Conservation (phyloP, 2,888 invertebrate genomes). For the Erynnis tages region DNA sequence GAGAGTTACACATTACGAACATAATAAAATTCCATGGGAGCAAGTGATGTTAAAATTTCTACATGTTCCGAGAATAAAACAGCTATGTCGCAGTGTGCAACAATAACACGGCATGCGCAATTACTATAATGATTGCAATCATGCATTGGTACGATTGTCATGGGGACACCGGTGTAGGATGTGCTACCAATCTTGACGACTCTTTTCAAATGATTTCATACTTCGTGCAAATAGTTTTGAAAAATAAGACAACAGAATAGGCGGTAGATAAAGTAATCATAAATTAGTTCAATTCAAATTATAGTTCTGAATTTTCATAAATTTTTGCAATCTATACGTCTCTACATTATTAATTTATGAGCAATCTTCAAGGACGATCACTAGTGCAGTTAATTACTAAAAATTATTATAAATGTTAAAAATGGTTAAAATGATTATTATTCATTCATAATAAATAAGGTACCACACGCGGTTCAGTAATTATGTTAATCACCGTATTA, state of each 20-base stretch:
- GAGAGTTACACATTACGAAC: not conserved
- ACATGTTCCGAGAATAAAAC: slow-evolving; percentile 18
- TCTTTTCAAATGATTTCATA: no score
- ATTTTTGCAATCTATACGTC: no score
- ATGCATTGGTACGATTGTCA: not conserved
- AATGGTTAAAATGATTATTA: slow-evolving; percentile 8
- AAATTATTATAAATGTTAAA: slow-evolving; percentile 13
- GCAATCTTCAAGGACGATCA: slow-evolving; percentile 13
- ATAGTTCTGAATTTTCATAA: no score
- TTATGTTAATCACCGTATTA: slow-evolving; percentile 13
- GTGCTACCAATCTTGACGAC: no score
- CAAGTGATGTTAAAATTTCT: slow-evolving; percentile 9
- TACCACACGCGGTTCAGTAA: slow-evolving; percentile 11
- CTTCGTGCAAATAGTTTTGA: no score
- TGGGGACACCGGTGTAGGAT: no score
- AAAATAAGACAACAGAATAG: no score
- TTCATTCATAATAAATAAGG: not conserved
- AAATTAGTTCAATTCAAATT: no score
- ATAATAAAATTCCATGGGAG: not conserved
- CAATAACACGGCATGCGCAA: slow-evolving; percentile 8
- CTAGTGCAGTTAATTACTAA: not conserved
- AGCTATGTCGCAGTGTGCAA: not conserved
- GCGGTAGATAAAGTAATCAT: no score
- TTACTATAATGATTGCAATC: slow-evolving; percentile 15
- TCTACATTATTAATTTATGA: slow-evolving; percentile 1